Evolutionary conservation across 2,888 invertebrate species (phyloP).

Genomic region (Thecocarcelia acutangulata): DNA sequence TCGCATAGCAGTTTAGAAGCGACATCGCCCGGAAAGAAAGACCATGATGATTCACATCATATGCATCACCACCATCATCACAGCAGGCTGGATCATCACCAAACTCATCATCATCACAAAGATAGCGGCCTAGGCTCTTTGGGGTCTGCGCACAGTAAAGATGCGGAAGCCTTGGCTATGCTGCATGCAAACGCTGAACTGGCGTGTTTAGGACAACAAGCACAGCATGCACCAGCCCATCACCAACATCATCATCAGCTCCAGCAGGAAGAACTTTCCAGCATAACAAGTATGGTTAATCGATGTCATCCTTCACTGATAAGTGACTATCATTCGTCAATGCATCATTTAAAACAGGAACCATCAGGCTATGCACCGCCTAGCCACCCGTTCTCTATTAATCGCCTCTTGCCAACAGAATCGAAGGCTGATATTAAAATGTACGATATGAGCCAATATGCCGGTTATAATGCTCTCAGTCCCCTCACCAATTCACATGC

Average conservation of each 20-base stretch:
- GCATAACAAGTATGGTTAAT: slow-evolving; percentile 86
- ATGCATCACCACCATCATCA: slow-evolving; percentile 82
- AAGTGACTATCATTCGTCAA: slow-evolving; percentile 84
- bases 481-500: slow-evolving; percentile 85
- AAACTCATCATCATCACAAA: slow-evolving; percentile 77
- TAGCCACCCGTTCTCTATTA: slow-evolving; percentile 96
- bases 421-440: slow-evolving; percentile 95
- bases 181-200: slow-evolving; percentile 86
- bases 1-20: slow-evolving; percentile 83
- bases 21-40: slow-evolving; percentile 84
- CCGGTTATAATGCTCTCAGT: slow-evolving; percentile 85
- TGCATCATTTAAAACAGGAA: slow-evolving; percentile 90
- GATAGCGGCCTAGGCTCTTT: slow-evolving; percentile 74
- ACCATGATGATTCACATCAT: slow-evolving; percentile 83
- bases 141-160: slow-evolving; percentile 82
- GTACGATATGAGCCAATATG: slow-evolving; percentile 90
- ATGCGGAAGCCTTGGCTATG: slow-evolving; percentile 87
- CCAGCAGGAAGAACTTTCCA: slow-evolving; percentile 84
- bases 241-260: slow-evolving; percentile 83
- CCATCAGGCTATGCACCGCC: slow-evolving; percentile 90
- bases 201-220: slow-evolving; percentile 83
- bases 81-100: slow-evolving; percentile 78
- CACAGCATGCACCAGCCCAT: slow-evolving; percentile 83
- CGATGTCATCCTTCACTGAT: slow-evolving; percentile 85
- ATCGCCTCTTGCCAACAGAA: slow-evolving; percentile 93